Evolutionary conservation across 2,113 vertebrate species (phyloP), one percentile per base, ranked within the genome.

Genomic region (zebrafish (Danio rerio)): DNA sequence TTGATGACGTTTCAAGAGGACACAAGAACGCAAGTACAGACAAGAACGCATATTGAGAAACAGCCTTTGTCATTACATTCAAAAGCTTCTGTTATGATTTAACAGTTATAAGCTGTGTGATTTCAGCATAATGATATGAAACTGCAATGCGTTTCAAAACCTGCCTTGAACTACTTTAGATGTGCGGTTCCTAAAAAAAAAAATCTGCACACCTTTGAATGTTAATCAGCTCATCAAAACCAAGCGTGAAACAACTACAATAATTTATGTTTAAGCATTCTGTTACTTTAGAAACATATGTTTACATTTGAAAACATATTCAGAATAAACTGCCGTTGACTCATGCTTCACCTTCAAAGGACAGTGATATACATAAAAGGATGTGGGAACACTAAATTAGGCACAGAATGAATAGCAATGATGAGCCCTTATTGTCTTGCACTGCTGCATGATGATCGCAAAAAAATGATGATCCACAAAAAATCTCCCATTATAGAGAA

Each of bases 401-500:
- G 52, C n/a, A n/a, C 18, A 55, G 18, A 63, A 75, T 16, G 62
- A 76, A 61, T 8, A 53, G 40, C 73, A 73, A 53, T 42, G 15
- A 45, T 31, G 49, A 10, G 50, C 40, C 42, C 75, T 65, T 47
- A 53, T 50, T 47, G 18, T 63, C 72, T 58, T 65, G 43, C 10
- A 53, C 61, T 18, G 49, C 43, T 31, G 13, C 9, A 45, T 53
- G 50, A 13, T 31, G 31, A 71, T 61, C 4, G 3, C 45, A 15
- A n/a, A 40, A 80, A 72, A 31, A 31, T n/a, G 49, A 43, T 20
- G 20, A 73, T 74, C 49, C 77, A 50, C 65, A 71, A 71, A 75
- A 31, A 83, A 86, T 83, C 79, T 5, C 8, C 56, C 18, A 56
- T 75, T 58, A 75, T 50, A 12, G 69, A 56, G 71, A 77, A 72